phyloP scores from a whole-genome alignment of 2,797 vertebrate species.

The Muscicapa striata region DNA sequence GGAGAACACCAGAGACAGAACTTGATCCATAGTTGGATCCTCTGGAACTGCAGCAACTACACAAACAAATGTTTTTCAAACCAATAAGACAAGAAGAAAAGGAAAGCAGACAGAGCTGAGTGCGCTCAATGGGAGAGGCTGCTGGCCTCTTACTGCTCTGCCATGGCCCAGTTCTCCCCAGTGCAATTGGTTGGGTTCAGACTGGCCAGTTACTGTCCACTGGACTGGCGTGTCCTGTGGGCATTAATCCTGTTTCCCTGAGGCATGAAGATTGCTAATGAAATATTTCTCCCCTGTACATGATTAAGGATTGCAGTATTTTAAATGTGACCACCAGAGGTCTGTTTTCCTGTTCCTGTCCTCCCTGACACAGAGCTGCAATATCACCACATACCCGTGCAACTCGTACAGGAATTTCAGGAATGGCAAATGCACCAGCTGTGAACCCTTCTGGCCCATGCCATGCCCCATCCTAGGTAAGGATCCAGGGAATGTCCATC shows the following conservation, averaged over 20 bases:
- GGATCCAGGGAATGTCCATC: neutral
- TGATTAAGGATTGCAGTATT: slow-evolving; percentile 84
- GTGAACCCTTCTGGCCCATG: slow-evolving; percentile 79
- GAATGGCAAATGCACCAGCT: slow-evolving; percentile 85
- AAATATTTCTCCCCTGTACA: neutral
- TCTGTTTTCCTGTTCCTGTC: slow-evolving; percentile 89
- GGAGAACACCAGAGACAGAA: neutral
- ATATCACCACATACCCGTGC: slow-evolving; percentile 88
- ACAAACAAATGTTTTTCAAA: neutral
- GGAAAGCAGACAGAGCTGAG: neutral
- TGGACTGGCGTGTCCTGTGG: neutral
- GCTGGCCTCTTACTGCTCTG: neutral
- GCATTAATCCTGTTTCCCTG: neutral
- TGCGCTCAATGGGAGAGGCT: neutral
- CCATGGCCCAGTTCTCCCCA: neutral
- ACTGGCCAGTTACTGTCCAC: neutral
- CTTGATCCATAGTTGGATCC: neutral
- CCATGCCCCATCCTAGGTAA: slow-evolving; percentile 76
- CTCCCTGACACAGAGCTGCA: slow-evolving; percentile 85
- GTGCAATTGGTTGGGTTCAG: neutral
- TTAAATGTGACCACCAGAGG: slow-evolving; percentile 96
- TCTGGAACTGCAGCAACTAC: neutral
- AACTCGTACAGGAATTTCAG: slow-evolving; percentile 86
- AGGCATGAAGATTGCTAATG: neutral
- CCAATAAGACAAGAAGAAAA: neutral